phyloP scores from a whole-genome alignment of 2,113 vertebrate genomes.

The Varanus komodoensis region DNA sequence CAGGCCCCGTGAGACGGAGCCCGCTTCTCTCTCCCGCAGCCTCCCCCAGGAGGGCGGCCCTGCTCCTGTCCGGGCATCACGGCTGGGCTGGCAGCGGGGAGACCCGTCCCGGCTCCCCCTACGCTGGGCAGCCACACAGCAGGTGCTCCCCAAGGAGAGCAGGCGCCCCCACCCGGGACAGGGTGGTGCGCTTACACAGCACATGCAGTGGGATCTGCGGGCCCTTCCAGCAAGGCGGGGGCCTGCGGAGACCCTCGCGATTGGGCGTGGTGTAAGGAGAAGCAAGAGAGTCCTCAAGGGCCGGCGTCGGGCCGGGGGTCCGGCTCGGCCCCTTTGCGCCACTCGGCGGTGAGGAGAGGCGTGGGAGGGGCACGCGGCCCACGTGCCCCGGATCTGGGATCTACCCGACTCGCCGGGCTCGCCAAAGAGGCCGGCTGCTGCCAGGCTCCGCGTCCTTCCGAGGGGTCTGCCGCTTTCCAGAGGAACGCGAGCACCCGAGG shows the following conservation, averaged over 20 bases:
- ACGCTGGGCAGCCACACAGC: no score
- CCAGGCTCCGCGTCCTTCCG: not conserved
- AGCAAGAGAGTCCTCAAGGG: not conserved
- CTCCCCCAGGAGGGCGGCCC: no score
- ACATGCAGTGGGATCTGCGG: no score
- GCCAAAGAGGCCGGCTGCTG: not conserved
- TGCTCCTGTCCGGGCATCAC: no score
- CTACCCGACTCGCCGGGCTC: not conserved
- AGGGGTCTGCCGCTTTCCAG: not conserved
- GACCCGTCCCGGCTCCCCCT: no score
- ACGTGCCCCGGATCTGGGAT: not conserved
- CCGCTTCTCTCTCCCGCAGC: no score
- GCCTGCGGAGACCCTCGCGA: not conserved
- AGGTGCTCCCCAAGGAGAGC: no score
- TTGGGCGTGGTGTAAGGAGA: not conserved
- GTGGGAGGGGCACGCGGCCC: not conserved
- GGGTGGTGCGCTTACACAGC: no score
- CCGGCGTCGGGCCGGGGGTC: not conserved
- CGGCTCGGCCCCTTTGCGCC: not conserved
- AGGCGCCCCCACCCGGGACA: no score
- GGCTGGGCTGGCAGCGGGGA: no score
- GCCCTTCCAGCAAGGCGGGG: not conserved
- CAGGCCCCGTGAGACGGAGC: no score
- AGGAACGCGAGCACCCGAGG: not conserved
- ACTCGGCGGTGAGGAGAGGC: not conserved